Conservation (phyloP, 2,888 invertebrate genomes). For the Heliconius charithonia region DNA sequence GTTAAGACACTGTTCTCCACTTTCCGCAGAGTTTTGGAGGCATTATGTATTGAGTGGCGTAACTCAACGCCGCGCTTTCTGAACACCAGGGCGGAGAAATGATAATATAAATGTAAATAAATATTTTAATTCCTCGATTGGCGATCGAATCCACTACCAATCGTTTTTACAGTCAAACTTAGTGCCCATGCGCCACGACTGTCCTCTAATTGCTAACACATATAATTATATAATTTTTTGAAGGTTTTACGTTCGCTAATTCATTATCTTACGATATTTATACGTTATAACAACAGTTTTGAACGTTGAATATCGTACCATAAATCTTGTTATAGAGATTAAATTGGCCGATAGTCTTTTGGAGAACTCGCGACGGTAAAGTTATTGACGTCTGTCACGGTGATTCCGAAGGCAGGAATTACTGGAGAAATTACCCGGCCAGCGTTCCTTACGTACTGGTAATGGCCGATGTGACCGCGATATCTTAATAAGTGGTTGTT, state of each 20-base stretch:
- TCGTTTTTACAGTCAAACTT: too few species aligned
- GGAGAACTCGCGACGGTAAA: constrained; percentile 67
- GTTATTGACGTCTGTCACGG: constrained; percentile 76
- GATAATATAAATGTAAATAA: too few species aligned
- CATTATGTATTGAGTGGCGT: too few species aligned
- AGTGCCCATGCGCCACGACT: too few species aligned
- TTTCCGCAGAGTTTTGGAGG: too few species aligned
- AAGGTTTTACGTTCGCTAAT: constrained; percentile 7
- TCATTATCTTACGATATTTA: constrained; percentile 29
- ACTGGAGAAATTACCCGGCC: constrained; percentile 62
- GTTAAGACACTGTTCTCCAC: too few species aligned
- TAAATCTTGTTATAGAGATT: constrained; percentile 43
- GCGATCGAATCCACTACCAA: too few species aligned
- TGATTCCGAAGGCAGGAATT: constrained; percentile 63
- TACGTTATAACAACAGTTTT: constrained; percentile 37
- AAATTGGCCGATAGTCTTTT: constrained; percentile 65
- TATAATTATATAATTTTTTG: constrained; percentile 4
- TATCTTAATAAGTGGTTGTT: constrained; percentile 81
- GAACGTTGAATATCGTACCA: constrained; percentile 34
- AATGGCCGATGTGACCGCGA: constrained; percentile 76
- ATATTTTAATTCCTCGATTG: too few species aligned
- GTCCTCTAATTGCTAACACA: constrained; percentile 1
- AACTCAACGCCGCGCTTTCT: too few species aligned
- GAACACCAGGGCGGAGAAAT: too few species aligned
- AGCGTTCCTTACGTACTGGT: constrained; percentile 53